A percentile compares a stretch with the other conserved stretches of the same genome.
These are phyloP conservation scores for Fistularia commersonii DNA, from an alignment of 2,797 vertebrate genomes.

Conservation along the genomic window DNA sequence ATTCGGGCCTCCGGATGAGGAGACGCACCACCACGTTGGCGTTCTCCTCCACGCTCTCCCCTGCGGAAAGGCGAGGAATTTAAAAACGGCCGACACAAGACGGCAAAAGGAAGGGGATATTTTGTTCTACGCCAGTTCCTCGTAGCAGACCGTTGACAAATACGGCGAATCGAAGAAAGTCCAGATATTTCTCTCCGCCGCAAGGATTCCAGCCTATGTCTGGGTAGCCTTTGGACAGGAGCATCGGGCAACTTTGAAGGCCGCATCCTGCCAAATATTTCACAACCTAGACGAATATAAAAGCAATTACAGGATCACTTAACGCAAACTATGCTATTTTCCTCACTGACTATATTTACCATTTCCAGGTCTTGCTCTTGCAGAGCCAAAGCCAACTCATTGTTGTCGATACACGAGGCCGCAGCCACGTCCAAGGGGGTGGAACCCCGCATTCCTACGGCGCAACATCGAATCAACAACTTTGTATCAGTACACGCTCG, in stretches of 20 bases:
- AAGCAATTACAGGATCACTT: background rate
- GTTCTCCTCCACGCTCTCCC: constrained; percentile 94
- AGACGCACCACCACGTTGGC: constrained; percentile 93
- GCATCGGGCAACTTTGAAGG: constrained; percentile 92
- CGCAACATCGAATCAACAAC: background rate
- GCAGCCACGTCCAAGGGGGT: constrained; percentile 93
- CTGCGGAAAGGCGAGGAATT: constrained; percentile 51
- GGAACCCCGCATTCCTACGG: constrained; percentile 89
- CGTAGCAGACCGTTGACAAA: constrained; percentile 87
- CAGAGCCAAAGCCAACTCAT: constrained; percentile 89
- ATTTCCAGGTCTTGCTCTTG: constrained; percentile 95
- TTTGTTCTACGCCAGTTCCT: background rate
- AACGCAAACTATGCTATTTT: background rate
- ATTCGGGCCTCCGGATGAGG: constrained; percentile 90
- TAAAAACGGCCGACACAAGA: constrained; percentile 7
- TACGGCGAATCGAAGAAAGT: constrained; percentile 94
- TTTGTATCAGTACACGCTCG: background rate
- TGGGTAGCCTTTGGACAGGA: constrained; percentile 90
- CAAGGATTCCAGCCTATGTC: constrained; percentile 95
- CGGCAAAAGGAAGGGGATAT: background rate
- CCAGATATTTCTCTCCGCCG: constrained; percentile 91
- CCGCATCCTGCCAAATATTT: constrained; percentile 92
- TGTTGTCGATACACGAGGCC: constrained; percentile 94
- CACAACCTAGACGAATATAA: constrained; percentile 79
- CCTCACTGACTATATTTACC: constrained; percentile 59